Conservation (phyloP, 2,113 vertebrate species). For the Nycticryphes semicollaris region DNA sequence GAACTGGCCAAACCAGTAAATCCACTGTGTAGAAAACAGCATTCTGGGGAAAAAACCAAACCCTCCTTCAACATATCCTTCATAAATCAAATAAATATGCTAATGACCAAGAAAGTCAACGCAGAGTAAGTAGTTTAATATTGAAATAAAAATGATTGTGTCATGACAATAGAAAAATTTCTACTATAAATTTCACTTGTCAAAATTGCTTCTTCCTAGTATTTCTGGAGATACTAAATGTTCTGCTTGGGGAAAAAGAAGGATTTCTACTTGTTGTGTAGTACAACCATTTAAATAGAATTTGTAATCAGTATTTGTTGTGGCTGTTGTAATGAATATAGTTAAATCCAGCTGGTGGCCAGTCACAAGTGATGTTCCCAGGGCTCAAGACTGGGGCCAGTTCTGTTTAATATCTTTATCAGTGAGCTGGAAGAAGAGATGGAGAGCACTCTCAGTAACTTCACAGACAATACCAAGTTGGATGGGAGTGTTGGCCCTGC, state of each 20-base stretch:
- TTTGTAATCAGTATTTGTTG: not conserved
- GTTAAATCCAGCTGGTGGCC: not conserved
- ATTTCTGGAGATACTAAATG: not conserved
- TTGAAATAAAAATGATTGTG: not conserved
- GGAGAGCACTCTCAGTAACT: not conserved
- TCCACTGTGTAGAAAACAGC: not conserved
- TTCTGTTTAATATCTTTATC: not conserved
- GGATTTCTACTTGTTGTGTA: not conserved
- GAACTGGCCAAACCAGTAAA: constrained; percentile 55
- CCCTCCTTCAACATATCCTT: not conserved
- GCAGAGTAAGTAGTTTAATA: not conserved
- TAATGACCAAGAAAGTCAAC: not conserved
- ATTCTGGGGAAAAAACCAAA: not conserved
- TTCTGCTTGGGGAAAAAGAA: not conserved
- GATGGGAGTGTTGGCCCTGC: not conserved
- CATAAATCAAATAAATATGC: not conserved
- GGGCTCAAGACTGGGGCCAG: not conserved
- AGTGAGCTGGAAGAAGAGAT: not conserved
- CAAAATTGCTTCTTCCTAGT: not conserved
- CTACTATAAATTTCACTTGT: not conserved
- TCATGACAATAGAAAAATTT: not conserved
- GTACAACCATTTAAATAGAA: not conserved
- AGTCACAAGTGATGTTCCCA: not conserved
- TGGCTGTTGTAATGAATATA: not conserved
- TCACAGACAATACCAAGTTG: not conserved